These are phyloP conservation scores for Eira barbara DNA, from an alignment of 2,113 vertebrate genomes.

Conservation along the genomic window DNA sequence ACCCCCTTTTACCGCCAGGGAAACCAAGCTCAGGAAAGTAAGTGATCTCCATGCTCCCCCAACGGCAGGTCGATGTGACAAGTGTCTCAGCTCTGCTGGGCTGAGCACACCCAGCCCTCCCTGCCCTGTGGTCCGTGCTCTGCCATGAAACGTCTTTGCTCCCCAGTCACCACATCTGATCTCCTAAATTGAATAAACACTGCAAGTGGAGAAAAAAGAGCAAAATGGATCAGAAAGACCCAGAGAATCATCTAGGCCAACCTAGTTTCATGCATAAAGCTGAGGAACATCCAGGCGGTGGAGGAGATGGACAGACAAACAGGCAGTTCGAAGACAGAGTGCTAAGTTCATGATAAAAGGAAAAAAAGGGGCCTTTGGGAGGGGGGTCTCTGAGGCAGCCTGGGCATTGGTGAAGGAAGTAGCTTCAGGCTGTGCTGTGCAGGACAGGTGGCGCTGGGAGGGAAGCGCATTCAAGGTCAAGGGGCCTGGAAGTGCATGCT, in stretches of 20 bases:
- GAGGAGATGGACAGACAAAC: neutral
- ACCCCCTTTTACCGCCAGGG: neutral
- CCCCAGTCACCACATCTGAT: neutral
- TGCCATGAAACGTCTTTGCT: no score
- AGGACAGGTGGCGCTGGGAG: neutral
- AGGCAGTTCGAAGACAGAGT: neutral
- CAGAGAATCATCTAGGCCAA: neutral
- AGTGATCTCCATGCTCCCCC: neutral
- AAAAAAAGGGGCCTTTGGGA: neutral
- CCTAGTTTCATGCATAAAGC: neutral
- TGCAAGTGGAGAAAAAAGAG: neutral
- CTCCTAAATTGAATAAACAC: neutral
- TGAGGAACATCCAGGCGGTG: neutral
- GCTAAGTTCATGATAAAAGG: neutral
- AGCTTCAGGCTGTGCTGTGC: neutral
- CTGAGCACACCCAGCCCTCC: neutral
- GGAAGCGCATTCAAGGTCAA: neutral
- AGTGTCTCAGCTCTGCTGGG: neutral
- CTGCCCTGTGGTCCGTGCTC: neutral
- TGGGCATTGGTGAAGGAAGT: neutral
- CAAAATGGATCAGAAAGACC: neutral
- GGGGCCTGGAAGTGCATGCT: rapidly evolving
- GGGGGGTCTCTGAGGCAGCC: neutral
- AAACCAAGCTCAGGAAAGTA: neutral
- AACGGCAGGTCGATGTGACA: neutral